Evolutionary conservation across 1,140 invertebrate genomes (phyloP).

Genomic region (Temnothorax longispinosus): DNA sequence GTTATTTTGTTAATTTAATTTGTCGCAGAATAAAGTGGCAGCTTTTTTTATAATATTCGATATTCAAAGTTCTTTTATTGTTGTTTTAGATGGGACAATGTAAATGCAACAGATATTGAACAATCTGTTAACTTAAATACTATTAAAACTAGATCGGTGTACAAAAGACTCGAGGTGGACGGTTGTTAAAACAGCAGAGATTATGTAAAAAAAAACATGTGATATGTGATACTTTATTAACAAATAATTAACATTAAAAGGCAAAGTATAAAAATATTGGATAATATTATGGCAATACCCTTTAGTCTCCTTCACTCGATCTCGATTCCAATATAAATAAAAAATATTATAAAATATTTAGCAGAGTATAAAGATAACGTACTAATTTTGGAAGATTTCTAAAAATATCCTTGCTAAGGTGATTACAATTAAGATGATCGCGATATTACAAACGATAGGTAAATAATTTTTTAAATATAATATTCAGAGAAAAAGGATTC

Average conservation of each 20-base stretch:
- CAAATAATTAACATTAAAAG: constrained; percentile 20
- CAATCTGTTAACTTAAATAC: background rate
- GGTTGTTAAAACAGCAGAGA: background rate
- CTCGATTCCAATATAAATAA: background rate
- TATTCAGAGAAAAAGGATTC: background rate
- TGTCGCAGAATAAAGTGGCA: background rate
- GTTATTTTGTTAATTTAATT: constrained; percentile 4
- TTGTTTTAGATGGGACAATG: constrained; percentile 16
- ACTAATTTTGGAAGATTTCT: background rate
- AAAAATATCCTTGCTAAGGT: background rate
- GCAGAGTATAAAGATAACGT: background rate
- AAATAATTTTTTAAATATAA: constrained; percentile 2
- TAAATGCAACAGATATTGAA: constrained; percentile 4
- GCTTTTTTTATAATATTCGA: background rate
- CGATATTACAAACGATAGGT: background rate
- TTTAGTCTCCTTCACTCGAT: background rate
- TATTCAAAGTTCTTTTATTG: background rate
- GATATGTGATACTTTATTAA: constrained; percentile 33
- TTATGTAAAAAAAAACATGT: background rate
- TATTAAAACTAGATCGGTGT: background rate
- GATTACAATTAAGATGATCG: background rate
- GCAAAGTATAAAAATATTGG: background rate
- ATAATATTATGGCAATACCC: background rate
- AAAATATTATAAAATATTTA: background rate
- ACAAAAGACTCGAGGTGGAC: background rate